Conservation (phyloP, 1,140 invertebrate genomes). For the Tribolium madens region DNA sequence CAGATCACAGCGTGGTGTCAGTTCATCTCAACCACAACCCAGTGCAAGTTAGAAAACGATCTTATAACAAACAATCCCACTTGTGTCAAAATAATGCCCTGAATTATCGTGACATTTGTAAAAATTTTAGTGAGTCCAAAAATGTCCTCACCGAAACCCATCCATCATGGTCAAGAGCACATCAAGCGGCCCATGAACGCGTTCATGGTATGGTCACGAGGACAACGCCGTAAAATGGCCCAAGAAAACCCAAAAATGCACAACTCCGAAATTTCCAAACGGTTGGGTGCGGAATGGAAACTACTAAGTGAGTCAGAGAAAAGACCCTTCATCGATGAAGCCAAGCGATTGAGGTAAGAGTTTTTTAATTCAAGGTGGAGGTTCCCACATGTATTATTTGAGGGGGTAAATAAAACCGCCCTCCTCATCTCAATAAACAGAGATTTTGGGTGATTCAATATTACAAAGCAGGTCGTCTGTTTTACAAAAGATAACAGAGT, state of each 20-base stretch:
- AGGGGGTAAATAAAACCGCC: slow-evolving; percentile 10
- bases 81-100: slow-evolving; percentile 25
- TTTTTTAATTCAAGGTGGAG: slow-evolving; percentile 19
- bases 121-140: slow-evolving; percentile 32
- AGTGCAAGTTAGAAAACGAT: slow-evolving; percentile 9
- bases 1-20: slow-evolving; percentile 54
- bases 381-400: slow-evolving; percentile 61
- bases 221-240: slow-evolving; percentile 94
- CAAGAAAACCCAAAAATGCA: slow-evolving; percentile 99
- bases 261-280: slow-evolving; percentile 94
- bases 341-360: slow-evolving; percentile 90
- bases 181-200: slow-evolving; percentile 94
- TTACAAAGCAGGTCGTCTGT: slow-evolving; percentile 66
- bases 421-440: slow-evolving; percentile 64
- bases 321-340: slow-evolving; percentile 97
- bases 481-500: slow-evolving; percentile 66
- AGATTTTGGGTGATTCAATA: slow-evolving; percentile 64
- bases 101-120: slow-evolving; percentile 1
- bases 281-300: slow-evolving; percentile 92
- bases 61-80: background rate
- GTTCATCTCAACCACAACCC: slow-evolving; percentile 53
- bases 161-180: slow-evolving; percentile 71
- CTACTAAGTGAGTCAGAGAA: slow-evolving; percentile 88
- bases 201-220: slow-evolving; percentile 94
- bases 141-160: slow-evolving; percentile 64